phyloP scores from a whole-genome alignment of 2,113 vertebrate species.

The Taurulus bubalis region DNA sequence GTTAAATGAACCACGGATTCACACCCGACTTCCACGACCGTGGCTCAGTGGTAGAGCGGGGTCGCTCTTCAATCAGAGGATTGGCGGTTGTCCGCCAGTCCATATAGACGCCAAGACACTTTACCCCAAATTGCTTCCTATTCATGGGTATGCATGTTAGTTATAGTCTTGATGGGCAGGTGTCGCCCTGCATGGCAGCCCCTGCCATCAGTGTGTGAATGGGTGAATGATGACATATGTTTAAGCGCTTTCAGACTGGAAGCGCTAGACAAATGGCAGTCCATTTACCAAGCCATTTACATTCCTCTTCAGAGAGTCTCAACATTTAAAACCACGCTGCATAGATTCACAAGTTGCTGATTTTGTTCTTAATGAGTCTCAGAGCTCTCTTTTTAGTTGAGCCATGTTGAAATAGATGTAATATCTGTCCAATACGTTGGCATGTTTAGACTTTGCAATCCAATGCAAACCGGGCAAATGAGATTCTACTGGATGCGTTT shows the following conservation, averaged over 20 bases:
- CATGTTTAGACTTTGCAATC: not conserved
- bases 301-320: not conserved
- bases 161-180: not conserved
- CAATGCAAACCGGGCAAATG: slow-evolving; percentile 4
- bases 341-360: not conserved
- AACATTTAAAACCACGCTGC: not conserved
- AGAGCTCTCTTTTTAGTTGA: not conserved
- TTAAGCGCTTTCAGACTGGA: not conserved
- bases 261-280: not conserved
- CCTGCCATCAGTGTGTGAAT: not conserved
- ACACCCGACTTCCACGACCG: not conserved
- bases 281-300: not conserved
- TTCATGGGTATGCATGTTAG: not conserved
- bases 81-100: not conserved
- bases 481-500: not conserved
- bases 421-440: not conserved
- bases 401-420: slow-evolving; percentile 1
- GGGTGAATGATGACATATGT: not conserved
- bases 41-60: not conserved
- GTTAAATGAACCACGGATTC: not conserved
- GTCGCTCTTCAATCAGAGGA: not conserved
- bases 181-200: not conserved
- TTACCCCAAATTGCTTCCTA: not conserved
- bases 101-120: not conserved
- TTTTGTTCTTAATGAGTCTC: slow-evolving; percentile 6